These are phyloP conservation scores for Sebastes nivosus DNA, from an alignment of 2,797 vertebrate species.

Conservation along the genomic window DNA sequence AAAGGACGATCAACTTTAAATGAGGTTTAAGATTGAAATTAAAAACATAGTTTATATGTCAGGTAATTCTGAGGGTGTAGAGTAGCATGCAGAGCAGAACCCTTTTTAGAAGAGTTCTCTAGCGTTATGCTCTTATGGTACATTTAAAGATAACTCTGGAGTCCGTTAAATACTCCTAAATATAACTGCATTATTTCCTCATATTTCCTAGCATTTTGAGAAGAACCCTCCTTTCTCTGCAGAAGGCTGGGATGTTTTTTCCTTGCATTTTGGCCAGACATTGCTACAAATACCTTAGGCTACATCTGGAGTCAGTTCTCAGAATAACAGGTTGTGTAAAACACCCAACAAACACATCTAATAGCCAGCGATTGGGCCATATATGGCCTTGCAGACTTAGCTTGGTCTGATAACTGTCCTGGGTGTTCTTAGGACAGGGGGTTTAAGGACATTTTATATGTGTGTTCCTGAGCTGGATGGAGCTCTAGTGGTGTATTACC, in stretches of 20 bases:
- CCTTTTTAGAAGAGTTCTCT: background rate
- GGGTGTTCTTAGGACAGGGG: background rate
- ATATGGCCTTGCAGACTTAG: conserved; percentile 1
- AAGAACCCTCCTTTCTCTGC: background rate
- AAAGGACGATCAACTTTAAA: background rate
- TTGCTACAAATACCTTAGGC: background rate
- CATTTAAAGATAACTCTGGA: background rate
- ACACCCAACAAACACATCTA: conserved; percentile 31
- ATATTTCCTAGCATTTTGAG: background rate
- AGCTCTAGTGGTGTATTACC: background rate
- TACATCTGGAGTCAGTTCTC: conserved; percentile 46
- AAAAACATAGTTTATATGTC: background rate
- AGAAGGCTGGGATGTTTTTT: conserved; percentile 15
- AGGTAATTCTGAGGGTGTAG: background rate
- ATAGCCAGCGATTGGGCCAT: background rate
- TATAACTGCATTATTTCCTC: background rate
- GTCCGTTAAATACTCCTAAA: background rate
- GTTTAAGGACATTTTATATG: background rate
- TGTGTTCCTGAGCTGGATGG: conserved; percentile 7
- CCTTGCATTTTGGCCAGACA: conserved; percentile 11
- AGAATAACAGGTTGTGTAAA: conserved; percentile 27
- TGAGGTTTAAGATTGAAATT: background rate
- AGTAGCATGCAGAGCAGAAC: background rate
- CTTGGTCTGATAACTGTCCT: background rate
- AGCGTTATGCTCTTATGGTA: background rate